phyloP scores from a whole-genome alignment of 2,797 vertebrate species.

The Sebastes goodei region DNA sequence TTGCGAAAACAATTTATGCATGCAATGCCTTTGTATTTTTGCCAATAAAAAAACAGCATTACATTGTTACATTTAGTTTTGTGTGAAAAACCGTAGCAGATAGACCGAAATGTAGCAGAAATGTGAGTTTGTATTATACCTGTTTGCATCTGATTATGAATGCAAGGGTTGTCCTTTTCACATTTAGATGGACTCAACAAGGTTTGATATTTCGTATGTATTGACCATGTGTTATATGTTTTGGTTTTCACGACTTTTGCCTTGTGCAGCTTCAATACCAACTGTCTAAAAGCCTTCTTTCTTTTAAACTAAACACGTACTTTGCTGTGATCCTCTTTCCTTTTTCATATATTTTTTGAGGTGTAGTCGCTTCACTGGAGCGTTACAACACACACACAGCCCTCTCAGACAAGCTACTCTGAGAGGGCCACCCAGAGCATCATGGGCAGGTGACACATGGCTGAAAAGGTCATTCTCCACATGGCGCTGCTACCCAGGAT shows the following conservation, averaged over 20 bases:
- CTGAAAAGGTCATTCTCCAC: conserved; percentile 70
- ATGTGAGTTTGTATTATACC: background rate
- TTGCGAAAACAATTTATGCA: background rate
- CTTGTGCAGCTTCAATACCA: background rate
- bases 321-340: background rate
- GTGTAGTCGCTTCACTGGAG: conserved; percentile 39
- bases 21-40: background rate
- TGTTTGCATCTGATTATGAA: background rate
- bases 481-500: conserved; percentile 45
- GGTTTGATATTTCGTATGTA: background rate
- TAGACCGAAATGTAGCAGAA: background rate
- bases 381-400: background rate
- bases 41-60: background rate
- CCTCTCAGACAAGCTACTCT: conserved; percentile 33
- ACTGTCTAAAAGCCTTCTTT: background rate
- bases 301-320: background rate
- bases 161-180: background rate
- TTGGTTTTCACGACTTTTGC: background rate
- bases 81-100: background rate
- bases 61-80: background rate
- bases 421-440: conserved; percentile 51
- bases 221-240: background rate
- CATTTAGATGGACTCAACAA: background rate
- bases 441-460: conserved; percentile 65
- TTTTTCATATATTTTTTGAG: background rate